phyloP scores from a whole-genome alignment of 2,113 vertebrate genomes.

The Peromyscus leucopus region DNA sequence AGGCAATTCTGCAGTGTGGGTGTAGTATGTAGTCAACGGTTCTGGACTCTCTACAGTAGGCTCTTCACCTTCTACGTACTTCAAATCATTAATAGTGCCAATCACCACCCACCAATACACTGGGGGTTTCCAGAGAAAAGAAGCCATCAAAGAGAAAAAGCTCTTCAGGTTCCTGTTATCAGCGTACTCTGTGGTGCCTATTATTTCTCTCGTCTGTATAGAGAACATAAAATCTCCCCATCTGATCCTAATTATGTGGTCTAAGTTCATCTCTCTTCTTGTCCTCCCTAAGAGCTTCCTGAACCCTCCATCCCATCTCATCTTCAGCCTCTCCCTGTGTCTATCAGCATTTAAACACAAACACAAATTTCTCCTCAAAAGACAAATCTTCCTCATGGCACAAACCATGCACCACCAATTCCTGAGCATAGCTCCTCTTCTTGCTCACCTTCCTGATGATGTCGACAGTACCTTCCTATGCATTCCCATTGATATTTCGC shows the following conservation, averaged over 20 bases:
- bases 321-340: background rate
- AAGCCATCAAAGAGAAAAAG: background rate
- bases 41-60: background rate
- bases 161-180: background rate
- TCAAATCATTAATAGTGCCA: background rate
- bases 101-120: background rate
- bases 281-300: background rate
- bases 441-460: background rate
- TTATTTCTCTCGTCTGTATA: background rate
- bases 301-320: too few species aligned
- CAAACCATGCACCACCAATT: background rate
- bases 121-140: background rate
- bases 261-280: background rate
- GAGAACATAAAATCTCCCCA: background rate
- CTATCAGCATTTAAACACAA: background rate
- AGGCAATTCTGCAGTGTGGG: background rate
- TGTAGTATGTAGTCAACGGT: background rate
- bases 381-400: background rate
- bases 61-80: background rate
- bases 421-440: background rate
- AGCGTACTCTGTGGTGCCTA: background rate
- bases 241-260: background rate
- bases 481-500: background rate
- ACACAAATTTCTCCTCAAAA: background rate
- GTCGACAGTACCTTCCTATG: background rate